Evolutionary conservation across 2,888 invertebrate genomes (phyloP), one percentile per base, ranked within the genome.

Genomic region (Morpho deidamia): DNA sequence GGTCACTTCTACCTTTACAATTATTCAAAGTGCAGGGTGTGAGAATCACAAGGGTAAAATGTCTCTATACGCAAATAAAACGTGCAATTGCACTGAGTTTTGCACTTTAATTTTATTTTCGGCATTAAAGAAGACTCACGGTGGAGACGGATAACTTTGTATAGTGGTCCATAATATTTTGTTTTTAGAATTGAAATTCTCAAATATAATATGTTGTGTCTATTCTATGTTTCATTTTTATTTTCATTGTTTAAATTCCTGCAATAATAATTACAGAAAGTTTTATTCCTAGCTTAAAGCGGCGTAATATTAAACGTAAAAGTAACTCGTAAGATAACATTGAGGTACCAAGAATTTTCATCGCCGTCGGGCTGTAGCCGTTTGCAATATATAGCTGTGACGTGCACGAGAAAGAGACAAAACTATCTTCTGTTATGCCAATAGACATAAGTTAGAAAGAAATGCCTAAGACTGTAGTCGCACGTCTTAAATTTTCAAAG

Each of bases 271-370:
- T 32, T 43, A 11, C 11, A 50, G 38, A 11, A 44, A 50, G 48
- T 57, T 63, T 65, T 66, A 71, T 75, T 74, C 70, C 74, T 71
- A 72, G 71, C 74, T 73, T 76, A 66, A 64, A 77, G 78, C 78
- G 78, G 81, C 80, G 81, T 76, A 75, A 80, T 82, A 84, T 83
- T 78, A 81, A 78, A 85, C 76, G 79, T 81, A 80, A 81, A 81
- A 80, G 78, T 73, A 76, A 76, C 78, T 81, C 81, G 77, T 82
- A 78, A 83, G 83, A 87, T 83, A 86, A 86, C 85, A 84, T 76
- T 80, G 78, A 83, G 82, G 80, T 81, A 84, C 81, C 74, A 81
- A 85, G 87, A 86, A 88, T 87, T 83, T 84, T 86, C 86, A 84
- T 83, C 77, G 83, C 72, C 74, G 74, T 79, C 82, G 79, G 75